These are phyloP conservation scores for Cryptus armator DNA, from an alignment of 2,888 invertebrate species.

Conservation along the genomic window DNA sequence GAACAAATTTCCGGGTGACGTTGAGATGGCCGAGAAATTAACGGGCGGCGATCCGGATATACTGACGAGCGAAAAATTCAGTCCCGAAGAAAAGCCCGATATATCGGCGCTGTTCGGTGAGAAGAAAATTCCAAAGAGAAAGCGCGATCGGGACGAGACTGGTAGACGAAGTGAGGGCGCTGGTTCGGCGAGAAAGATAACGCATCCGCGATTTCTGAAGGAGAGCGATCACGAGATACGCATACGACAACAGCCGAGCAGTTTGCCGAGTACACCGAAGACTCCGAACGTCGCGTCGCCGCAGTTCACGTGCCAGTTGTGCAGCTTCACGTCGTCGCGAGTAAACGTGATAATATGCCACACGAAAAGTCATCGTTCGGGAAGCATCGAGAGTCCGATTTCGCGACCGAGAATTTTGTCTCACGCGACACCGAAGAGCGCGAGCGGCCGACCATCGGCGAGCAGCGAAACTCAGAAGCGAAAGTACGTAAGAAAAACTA, in stretches of 20 bases:
- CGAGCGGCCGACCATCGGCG: conserved; percentile 7
- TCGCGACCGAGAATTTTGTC: conserved; percentile 70
- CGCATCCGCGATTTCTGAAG: conserved; percentile 86
- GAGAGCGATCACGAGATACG: conserved; percentile 88
- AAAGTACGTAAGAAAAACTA: conserved; percentile 85
- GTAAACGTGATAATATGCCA: conserved; percentile 92
- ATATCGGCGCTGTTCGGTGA: conserved; percentile 87
- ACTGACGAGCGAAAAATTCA: conserved; percentile 87
- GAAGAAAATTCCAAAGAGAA: conserved; percentile 84
- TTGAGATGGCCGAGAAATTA: conserved; percentile 90
- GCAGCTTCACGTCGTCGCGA: conserved; percentile 89
- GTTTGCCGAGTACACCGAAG: conserved; percentile 76
- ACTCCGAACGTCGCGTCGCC: conserved; percentile 73
- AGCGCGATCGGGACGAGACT: conserved; percentile 77
- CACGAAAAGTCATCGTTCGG: conserved; percentile 89
- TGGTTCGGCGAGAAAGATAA: conserved; percentile 81
- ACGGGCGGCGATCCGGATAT: conserved; percentile 91
- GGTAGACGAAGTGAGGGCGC: conserved; percentile 74
- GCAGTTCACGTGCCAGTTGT: conserved; percentile 88
- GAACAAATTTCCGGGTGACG: conserved; percentile 93
- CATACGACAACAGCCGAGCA: conserved; percentile 87
- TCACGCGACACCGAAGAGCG: conserved; percentile 63
- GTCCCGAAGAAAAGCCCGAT: conserved; percentile 86
- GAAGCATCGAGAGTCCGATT: conserved; percentile 76
- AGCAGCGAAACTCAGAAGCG: conserved; percentile 81